Conservation (phyloP, 2,113 vertebrate genomes). For the Thryonomys swinderianus region DNA sequence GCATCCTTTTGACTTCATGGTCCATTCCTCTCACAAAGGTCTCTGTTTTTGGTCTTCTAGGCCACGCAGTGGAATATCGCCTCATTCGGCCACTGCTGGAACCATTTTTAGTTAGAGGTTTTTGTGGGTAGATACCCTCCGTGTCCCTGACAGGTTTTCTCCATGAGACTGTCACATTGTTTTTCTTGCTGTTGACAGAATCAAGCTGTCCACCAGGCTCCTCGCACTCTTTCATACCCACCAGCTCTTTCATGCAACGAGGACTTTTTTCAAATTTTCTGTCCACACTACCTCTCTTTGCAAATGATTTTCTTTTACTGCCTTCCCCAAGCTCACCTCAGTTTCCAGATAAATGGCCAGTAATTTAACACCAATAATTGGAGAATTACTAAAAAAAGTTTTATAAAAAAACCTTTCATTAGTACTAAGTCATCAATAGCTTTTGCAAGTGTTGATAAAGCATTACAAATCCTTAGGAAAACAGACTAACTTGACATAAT, state of each 20-base stretch:
- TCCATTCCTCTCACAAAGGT: background rate
- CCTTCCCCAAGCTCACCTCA: constrained; percentile 13
- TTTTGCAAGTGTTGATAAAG: constrained; percentile 55
- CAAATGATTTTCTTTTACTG: constrained; percentile 29
- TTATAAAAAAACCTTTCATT: constrained; percentile 15
- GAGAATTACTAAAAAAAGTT: constrained; percentile 47
- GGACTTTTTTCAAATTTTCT: background rate
- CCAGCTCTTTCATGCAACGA: background rate
- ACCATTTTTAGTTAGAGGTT: background rate
- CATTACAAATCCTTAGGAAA: constrained; percentile 25
- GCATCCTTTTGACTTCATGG: background rate
- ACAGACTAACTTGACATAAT: background rate
- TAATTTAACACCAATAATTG: constrained; percentile 29
- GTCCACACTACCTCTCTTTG: background rate
- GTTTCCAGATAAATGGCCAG: constrained; percentile 39
- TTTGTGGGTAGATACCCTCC: background rate
- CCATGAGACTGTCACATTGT: background rate
- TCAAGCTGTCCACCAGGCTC: background rate
- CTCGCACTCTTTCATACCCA: background rate
- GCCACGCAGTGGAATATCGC: background rate
- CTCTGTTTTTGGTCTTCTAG: background rate
- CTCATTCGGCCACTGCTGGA: background rate
- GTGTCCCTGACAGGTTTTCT: background rate
- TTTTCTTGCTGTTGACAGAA: constrained; percentile 2
- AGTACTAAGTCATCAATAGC: constrained; percentile 10